Percentiles rank a stretch among this genome's conserved stretches.
These are phyloP conservation scores for Asteroscopus sphinx DNA, from an alignment of 2,888 invertebrate species.

Conservation along the genomic window DNA sequence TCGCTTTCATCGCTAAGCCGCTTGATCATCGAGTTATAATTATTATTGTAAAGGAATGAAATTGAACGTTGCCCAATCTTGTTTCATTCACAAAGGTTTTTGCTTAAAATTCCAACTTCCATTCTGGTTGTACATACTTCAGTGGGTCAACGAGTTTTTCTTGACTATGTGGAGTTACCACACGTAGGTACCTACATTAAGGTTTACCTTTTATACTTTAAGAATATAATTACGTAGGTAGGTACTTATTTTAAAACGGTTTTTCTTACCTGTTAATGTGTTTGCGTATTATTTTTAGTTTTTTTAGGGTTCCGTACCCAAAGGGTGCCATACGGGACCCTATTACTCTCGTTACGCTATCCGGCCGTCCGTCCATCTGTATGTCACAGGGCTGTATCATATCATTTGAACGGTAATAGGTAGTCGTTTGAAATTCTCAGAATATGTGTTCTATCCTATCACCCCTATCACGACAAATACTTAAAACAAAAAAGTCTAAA, in stretches of 20 bases:
- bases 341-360: too few species aligned
- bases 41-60: conserved; percentile 29
- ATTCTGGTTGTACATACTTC: conserved; percentile 18
- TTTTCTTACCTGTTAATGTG: background rate
- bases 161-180: conserved; percentile 1
- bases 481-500: too few species aligned
- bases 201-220: background rate
- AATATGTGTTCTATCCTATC: too few species aligned
- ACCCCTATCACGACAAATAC: too few species aligned
- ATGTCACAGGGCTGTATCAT: too few species aligned
- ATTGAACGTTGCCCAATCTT: conserved; percentile 32
- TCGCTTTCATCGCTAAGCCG: conserved; percentile 46
- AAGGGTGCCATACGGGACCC: too few species aligned
- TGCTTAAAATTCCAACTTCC: conserved; percentile 24
- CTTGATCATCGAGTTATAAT: conserved; percentile 39
- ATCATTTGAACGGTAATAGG: too few species aligned
- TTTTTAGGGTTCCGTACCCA: too few species aligned
- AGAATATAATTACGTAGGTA: background rate
- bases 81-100: conserved; percentile 39
- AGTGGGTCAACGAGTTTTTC: conserved; percentile 52
- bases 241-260: background rate
- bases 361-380: too few species aligned
- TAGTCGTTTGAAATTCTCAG: too few species aligned
- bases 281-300: too few species aligned
- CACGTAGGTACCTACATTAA: background rate